These are phyloP conservation scores for Sebastes iracundus DNA, from an alignment of 2,797 vertebrate genomes.

Conservation along the genomic window DNA sequence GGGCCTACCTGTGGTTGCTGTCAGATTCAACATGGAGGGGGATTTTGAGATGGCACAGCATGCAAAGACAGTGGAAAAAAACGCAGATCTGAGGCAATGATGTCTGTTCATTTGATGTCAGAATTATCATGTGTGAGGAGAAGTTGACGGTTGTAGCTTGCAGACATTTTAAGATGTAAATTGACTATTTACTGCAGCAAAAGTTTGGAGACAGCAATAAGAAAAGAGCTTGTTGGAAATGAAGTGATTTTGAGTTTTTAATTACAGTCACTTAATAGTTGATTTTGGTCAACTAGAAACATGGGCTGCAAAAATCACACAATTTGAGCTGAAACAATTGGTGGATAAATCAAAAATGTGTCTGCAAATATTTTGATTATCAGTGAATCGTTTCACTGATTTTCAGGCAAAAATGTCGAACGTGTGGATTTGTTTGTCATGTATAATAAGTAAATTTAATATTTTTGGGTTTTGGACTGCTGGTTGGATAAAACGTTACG, in stretches of 20 bases:
- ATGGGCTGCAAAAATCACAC: background rate
- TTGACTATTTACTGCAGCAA: background rate
- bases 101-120: background rate
- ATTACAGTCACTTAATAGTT: background rate
- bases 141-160: background rate
- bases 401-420: background rate
- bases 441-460: background rate
- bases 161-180: background rate
- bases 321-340: background rate
- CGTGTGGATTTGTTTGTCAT: background rate
- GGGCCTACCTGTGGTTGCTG: background rate
- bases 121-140: background rate
- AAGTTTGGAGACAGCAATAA: background rate
- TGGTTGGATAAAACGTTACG: background rate
- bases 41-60: background rate
- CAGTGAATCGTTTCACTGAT: background rate
- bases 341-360: background rate
- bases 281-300: background rate
- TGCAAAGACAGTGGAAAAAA: background rate
- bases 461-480: background rate
- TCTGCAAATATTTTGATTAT: background rate
- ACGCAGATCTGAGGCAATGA: background rate
- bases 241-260: background rate
- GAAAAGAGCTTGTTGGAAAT: background rate
- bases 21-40: background rate